Evolutionary conservation across 2,888 invertebrate genomes (phyloP), one percentile per base, ranked within the genome.

Genomic region (Agonopterix alstromeriana): DNA sequence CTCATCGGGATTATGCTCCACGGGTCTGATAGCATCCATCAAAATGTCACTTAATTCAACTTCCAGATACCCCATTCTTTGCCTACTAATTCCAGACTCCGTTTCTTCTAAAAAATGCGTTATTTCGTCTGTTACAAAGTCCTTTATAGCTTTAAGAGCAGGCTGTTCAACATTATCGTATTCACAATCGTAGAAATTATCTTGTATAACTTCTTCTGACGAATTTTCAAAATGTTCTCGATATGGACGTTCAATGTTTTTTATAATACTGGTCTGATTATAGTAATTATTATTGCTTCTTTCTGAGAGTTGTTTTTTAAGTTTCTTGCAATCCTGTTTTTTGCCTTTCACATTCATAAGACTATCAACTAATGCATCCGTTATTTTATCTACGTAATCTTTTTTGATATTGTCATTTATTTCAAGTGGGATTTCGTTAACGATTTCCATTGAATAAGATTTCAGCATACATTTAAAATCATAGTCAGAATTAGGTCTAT

Each of bases 401-500:
- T 14, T 42, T 45, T 51, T 52, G 10, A 53, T 45, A 41, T n/a
- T 41, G 1, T 10, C 45, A 8, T 52, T 41, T 2, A 17, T 47
- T 17, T 46, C 45, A 12, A 58, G 47, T 11, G 57, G 58, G 4
- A 60, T 48, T 11, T 55, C 53, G 40, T 49, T 48, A n/a, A 58
- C 36, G 2, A 58, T 48, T 10, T 56, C 46, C 5, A 48, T 12
- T 3, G 57, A 41, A 35, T 48, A 45, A 7, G 27, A 38, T 52
- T 49, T 47, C 3, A 60, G 40, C 10, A 42, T 49, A 17, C 43
- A 36, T 46, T 36, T 52, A 42, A 47, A 55, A 43, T 55, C 49
- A 35, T 17, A 46, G 9, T 47, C 43, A 42, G 35, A 51, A 43
- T 53, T 35, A 1, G 49, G 47, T 47, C 46, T 52, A 36, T 54